Evolutionary conservation across 2,888 invertebrate species (phyloP).

Genomic region (Bruchidius siliquastri): DNA sequence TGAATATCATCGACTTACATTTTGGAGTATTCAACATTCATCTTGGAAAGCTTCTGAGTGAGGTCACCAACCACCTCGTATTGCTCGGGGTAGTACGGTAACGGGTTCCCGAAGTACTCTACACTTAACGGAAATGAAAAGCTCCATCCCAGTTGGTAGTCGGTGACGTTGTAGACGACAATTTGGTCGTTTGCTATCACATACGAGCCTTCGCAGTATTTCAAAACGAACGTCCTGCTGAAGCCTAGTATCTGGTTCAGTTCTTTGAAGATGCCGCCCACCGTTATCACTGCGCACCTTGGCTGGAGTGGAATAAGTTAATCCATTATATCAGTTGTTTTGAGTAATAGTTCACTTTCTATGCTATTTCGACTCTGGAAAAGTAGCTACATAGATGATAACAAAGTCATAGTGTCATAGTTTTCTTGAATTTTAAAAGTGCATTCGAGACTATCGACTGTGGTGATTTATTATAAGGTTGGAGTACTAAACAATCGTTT

Average conservation of each 20-base stretch:
- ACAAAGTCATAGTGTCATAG: too few species aligned
- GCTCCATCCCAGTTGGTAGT: conserved; percentile 9
- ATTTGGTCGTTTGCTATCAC: conserved; percentile 19
- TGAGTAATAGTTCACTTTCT: too few species aligned
- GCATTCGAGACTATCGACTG: too few species aligned
- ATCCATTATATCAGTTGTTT: too few species aligned
- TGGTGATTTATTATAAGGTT: too few species aligned
- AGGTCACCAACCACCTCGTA: conserved; percentile 11
- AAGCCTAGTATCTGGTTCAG: conserved; percentile 9
- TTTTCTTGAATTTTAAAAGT: too few species aligned
- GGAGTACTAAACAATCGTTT: too few species aligned
- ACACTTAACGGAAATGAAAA: conserved; percentile 11
- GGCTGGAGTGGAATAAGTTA: conserved; percentile 3
- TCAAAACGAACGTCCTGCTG: conserved; percentile 17
- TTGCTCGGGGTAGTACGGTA: conserved; percentile 15
- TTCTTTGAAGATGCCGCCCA: conserved; percentile 17
- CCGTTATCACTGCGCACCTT: conserved; percentile 5
- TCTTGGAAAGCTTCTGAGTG: conserved; percentile 13
- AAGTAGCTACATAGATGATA: too few species aligned
- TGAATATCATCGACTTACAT: too few species aligned
- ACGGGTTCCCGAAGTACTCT: conserved; percentile 7
- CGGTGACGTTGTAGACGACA: conserved; percentile 15
- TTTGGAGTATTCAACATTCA: conserved; percentile 17
- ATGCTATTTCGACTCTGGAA: too few species aligned
- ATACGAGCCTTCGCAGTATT: conserved; percentile 8